phyloP scores from a whole-genome alignment of 2,113 vertebrate species.

The Struthidea cinerea region DNA sequence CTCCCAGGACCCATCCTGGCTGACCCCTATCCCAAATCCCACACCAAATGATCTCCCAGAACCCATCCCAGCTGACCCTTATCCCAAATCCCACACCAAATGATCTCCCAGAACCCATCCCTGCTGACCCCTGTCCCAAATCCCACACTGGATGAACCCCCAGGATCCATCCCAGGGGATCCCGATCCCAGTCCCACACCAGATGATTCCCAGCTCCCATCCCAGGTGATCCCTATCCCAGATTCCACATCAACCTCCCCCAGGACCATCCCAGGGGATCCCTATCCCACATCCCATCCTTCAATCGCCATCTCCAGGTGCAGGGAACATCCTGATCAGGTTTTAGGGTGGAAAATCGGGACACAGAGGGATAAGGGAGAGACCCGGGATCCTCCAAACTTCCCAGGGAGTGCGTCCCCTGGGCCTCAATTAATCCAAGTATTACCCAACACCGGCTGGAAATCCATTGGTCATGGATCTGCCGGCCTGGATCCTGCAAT shows the following conservation, averaged over 20 bases:
- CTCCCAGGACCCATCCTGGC: neutral
- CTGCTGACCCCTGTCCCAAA: neutral
- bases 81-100: neutral
- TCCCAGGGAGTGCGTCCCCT: neutral
- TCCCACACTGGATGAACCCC: neutral
- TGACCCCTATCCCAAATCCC: neutral
- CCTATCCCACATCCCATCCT: neutral
- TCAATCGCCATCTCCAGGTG: neutral
- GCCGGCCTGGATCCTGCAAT: rapidly evolving
- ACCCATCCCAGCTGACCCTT: neutral
- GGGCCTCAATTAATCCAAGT: neutral
- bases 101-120: neutral
- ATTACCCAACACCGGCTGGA: rapidly evolving
- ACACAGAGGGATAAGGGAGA: neutral
- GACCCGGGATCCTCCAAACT: neutral
- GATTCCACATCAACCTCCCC: too few species aligned
- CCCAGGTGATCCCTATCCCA: too few species aligned
- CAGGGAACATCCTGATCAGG: neutral
- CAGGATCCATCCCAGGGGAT: too few species aligned
- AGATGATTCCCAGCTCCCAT: neutral
- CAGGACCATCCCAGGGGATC: neutral
- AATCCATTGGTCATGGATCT: neutral
- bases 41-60: neutral
- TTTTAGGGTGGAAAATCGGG: neutral
- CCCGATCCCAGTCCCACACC: neutral